Base-by-base conservation (phyloP, 2,113 vertebrate genomes). In the Bombycilla garrulus region DNA sequence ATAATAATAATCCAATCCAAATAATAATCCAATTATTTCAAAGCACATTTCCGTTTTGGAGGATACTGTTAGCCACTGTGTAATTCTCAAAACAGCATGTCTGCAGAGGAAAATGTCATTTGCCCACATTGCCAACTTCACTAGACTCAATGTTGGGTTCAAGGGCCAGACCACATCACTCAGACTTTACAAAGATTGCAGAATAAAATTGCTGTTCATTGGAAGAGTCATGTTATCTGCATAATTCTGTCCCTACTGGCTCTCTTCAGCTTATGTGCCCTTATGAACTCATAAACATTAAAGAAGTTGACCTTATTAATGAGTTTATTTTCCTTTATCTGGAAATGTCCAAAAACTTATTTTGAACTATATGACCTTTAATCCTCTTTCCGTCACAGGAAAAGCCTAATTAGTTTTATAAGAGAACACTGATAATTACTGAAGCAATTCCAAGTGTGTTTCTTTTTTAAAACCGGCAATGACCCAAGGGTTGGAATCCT, bases 381-480 rank as follows among this genome's bases (percentile, higher is more conserved):
- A 95, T 94, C 87, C 91, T 89, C 57, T 87, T 95, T 93, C 73
- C 91, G 91, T 47, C 87, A 85, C 94, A 92, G 94, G 94, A 96
- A 95, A 97, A 91, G 90, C 81, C 70, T 92, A 92, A 87, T 95
- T 97, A 94, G 91, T 91, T 95, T 96, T 93, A 85, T 87, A 94
- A 93, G 74, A 65, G 91, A 95, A 95, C 87, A 88, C 62, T 77
- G 89, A 89, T 85, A 95, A 89, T 79, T 87, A 80, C 31, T 94
- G 93, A 90, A 95, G 58, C 64, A 80, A 91, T 88, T 92, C 89
- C 93, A 96, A 92, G 42, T 61, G 40, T 23, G 12, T 3, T 69
- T 95, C 94, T 88, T 85, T 61, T 42, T 15, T 54, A 89, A 76
- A 93, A 84, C 42, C 2, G 35, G 81, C 81, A 97, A 70, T 94